Base-by-base conservation (phyloP, 1,140 invertebrate species). In the Cydia fagiglandana region DNA sequence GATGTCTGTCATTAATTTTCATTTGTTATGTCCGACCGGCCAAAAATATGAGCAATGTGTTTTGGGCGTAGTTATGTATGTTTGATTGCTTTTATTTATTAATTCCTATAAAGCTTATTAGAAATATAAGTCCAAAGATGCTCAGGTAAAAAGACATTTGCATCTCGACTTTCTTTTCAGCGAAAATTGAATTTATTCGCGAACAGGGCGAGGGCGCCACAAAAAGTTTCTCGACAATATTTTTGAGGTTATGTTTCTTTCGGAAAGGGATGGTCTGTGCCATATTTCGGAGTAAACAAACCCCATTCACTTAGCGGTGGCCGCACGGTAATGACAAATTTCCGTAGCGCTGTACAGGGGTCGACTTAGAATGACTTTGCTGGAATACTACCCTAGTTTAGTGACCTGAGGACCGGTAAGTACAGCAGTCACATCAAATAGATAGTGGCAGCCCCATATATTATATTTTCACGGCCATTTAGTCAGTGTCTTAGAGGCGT, bases 331-430 rank as follows among this genome's bases (percentile, higher is more conserved):
- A 61, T 61, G 56, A 61, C 56, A 20, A 20, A 61, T 61, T 61
- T 61, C 56, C 56, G 56, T 24, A n/a, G 53, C 15, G 53, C 15
- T 7, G 15, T 56, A 7, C 15, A 56, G 56, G 9, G 17, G 56
- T 10, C 1, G 56, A 17, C 15, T 53, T 7, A 17, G 50, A 53
- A 53, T 53, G 50, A 53, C 50, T 53, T n/a, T n/a, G 50, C 50
- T 53, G 50, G 50, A 53, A 53, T 53, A 53, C 50, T 53, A 53
- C 50, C 50, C 50, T 17, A 7, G 50, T 53, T 53, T 53, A 53
- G 50, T 53, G 15, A 53, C 50, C 45, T 47, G n/a, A 53, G 50
- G 15, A 4, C 50, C 15, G 50, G n/a, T 47, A 47, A 13, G 45
- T 47, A 47, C 13, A 13, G 1, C 3, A 30, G 45, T 47, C 45